phyloP scores from a whole-genome alignment of 1,140 invertebrate genomes.

The Goniozus legneri region DNA sequence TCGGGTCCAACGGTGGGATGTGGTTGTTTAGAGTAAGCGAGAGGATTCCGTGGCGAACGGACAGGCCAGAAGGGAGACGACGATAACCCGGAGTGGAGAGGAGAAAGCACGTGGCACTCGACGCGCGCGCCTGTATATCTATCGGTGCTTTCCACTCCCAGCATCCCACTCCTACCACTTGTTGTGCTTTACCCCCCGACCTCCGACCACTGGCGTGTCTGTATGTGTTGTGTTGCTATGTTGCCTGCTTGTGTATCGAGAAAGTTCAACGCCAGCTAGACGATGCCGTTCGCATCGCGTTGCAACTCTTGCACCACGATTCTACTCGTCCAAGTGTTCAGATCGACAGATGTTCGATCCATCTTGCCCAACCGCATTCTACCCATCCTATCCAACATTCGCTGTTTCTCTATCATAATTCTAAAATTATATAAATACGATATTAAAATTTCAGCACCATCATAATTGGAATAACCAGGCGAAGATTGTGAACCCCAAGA shows the following conservation, averaged over 20 bases:
- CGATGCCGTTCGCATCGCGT: conserved; percentile 40
- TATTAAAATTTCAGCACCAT: no score
- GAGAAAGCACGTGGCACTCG: conserved; percentile 33
- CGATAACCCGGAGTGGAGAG: conserved; percentile 15
- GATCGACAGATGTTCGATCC: no score
- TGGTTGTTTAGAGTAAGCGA: conserved; percentile 35
- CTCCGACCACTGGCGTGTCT: no score
- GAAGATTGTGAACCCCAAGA: background rate
- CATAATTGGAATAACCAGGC: no score
- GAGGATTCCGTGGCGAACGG: conserved; percentile 15
- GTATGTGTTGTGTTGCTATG: conserved; percentile 43
- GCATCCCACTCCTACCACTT: conserved; percentile 43
- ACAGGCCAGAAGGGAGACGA: conserved; percentile 7
- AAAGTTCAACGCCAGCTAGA: conserved; percentile 51
- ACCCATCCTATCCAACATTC: background rate
- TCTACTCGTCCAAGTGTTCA: no score
- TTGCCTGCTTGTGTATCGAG: conserved; percentile 51
- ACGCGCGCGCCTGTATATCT: conserved; percentile 42
- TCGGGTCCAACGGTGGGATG: conserved; percentile 25
- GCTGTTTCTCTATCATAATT: background rate
- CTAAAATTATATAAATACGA: background rate
- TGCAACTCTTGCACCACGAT: no score
- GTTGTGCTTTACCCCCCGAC: no score
- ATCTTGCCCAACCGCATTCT: background rate
- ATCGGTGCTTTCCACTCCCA: conserved; percentile 36